Percentiles rank a stretch among this genome's conserved stretches.
Evolutionary conservation across 23 tunicate genomes (phyloP).

Genomic region (Halocynthia aurantium): DNA sequence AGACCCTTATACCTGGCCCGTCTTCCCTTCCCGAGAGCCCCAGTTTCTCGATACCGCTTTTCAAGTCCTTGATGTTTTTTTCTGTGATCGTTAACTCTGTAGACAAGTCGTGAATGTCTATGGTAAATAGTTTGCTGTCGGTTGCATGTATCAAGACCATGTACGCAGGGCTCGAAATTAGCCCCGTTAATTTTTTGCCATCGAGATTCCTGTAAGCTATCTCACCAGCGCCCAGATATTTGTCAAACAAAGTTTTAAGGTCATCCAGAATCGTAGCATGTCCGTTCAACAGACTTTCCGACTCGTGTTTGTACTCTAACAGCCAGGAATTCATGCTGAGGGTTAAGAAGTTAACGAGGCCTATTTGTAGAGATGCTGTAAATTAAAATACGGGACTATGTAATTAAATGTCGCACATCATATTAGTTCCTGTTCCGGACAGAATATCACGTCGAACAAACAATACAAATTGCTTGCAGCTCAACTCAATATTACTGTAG

Average conservation of each 20-base stretch:
- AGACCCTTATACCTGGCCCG: background rate
- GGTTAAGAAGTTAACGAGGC: too few relatives aligned
- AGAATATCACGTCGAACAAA: too few relatives aligned
- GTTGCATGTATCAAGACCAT: background rate
- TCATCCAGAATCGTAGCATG: background rate
- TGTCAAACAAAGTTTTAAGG: background rate
- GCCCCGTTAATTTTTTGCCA: background rate
- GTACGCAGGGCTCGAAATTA: background rate
- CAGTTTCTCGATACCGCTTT: too few relatives aligned
- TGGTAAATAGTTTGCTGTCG: too few relatives aligned
- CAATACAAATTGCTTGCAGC: too few relatives aligned
- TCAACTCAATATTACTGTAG: too few relatives aligned
- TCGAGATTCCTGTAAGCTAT: background rate
- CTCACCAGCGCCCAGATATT: background rate
- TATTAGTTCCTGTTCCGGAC: too few relatives aligned
- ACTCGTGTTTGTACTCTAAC: background rate
- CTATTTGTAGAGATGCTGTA: too few relatives aligned
- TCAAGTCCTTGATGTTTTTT: background rate
- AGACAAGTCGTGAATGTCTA: too few relatives aligned
- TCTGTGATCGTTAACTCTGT: background rate
- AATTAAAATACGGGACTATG: too few relatives aligned
- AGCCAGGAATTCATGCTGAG: conserved; percentile 1
- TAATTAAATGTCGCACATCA: too few relatives aligned
- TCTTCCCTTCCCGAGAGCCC: background rate
- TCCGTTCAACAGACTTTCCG: background rate